A percentile compares a stretch with the other conserved stretches of the same genome.
phyloP scores from a whole-genome alignment of 1,140 invertebrate species.

The Drosophila mauritiana region DNA sequence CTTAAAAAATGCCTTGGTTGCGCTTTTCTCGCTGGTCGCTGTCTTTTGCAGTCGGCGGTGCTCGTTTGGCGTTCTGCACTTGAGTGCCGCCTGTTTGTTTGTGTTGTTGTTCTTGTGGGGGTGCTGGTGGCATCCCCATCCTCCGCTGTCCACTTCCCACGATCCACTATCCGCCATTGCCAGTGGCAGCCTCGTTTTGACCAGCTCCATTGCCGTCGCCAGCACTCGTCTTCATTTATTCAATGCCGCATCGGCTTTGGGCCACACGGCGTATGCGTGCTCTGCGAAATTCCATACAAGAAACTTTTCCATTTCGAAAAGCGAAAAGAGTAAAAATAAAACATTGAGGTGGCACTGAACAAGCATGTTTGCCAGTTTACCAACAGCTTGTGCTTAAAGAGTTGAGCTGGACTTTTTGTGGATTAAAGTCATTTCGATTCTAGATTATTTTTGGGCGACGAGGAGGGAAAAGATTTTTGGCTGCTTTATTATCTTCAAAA shows the following conservation, averaged over 20 bases:
- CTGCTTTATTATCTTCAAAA: too few relatives aligned
- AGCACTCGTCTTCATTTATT: slow-evolving; percentile 74
- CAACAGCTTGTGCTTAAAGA: slow-evolving; percentile 32
- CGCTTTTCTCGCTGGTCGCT: slow-evolving; percentile 65
- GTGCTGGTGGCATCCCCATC: slow-evolving; percentile 43
- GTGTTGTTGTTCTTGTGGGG: slow-evolving; percentile 29
- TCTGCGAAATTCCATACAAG: slow-evolving; percentile 57
- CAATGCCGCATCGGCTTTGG: slow-evolving; percentile 59
- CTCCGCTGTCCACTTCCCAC: background rate
- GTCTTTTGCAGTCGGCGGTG: slow-evolving; percentile 72
- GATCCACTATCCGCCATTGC: slow-evolving; percentile 33
- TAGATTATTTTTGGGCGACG: background rate
- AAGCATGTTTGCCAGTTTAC: slow-evolving; percentile 11
- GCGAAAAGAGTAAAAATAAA: slow-evolving; percentile 9
- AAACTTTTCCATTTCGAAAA: slow-evolving; percentile 51
- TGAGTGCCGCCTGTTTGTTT: slow-evolving; percentile 61
- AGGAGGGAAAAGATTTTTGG: background rate
- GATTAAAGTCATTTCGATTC: background rate
- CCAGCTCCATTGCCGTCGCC: slow-evolving; percentile 51
- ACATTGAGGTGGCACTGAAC: slow-evolving; percentile 22
- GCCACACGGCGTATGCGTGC: slow-evolving; percentile 74
- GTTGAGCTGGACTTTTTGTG: background rate
- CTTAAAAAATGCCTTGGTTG: slow-evolving; percentile 58
- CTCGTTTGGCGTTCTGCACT: slow-evolving; percentile 66
- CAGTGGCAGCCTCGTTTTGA: slow-evolving; percentile 51